Conservation (phyloP, 2,888 invertebrate genomes). For the Apoderus coryli region DNA sequence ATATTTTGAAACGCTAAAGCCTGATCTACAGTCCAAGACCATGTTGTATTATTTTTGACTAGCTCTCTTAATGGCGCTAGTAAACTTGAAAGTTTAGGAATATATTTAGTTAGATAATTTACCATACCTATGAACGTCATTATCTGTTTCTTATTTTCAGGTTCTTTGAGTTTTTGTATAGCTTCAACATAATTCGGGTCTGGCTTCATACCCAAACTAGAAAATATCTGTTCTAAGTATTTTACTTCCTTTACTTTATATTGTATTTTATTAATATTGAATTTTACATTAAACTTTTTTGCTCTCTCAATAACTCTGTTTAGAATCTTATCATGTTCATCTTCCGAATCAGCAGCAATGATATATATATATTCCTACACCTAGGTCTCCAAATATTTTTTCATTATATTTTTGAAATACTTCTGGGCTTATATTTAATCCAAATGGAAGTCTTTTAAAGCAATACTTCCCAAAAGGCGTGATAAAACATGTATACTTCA, state of each 20-base stretch:
- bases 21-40: slow-evolving; percentile 14
- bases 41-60: too few relatives aligned
- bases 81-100: too few relatives aligned
- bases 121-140: too few relatives aligned
- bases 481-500: slow-evolving; percentile 10
- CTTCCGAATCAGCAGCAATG: slow-evolving; percentile 15
- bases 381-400: slow-evolving; percentile 17
- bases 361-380: slow-evolving; percentile 20
- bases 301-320: slow-evolving; percentile 13
- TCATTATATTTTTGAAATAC: slow-evolving; percentile 17
- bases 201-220: slow-evolving; percentile 12
- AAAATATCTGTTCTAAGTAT: slow-evolving; percentile 14
- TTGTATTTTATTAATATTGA: slow-evolving; percentile 17
- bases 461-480: slow-evolving; percentile 17
- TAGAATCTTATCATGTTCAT: slow-evolving; percentile 15
- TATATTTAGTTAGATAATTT: too few relatives aligned
- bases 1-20: slow-evolving; percentile 7
- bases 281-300: slow-evolving; percentile 14
- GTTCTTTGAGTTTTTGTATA: slow-evolving; percentile 10
- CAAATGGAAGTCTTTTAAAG: slow-evolving; percentile 20
- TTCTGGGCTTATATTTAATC: slow-evolving; percentile 17
- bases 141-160: slow-evolving; percentile 13
- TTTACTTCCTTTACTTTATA: slow-evolving; percentile 13
- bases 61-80: too few relatives aligned
- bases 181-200: slow-evolving; percentile 13